Evolutionary conservation across 2,113 vertebrate genomes (phyloP).

Genomic region (Macheiramphus alcinus): DNA sequence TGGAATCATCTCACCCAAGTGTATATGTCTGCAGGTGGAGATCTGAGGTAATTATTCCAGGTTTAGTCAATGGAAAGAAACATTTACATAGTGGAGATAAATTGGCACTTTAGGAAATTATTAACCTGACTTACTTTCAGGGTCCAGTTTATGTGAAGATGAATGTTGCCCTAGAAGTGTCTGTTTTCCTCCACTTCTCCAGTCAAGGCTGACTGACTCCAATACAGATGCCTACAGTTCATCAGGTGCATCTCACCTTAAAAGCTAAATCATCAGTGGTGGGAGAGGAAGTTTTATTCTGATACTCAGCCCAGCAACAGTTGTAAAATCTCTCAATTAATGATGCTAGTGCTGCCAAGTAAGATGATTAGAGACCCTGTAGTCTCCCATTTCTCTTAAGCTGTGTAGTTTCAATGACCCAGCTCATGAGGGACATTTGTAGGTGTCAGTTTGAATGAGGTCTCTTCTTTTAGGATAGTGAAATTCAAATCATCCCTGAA

Average conservation of each 20-base stretch:
- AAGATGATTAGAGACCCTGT: not conserved
- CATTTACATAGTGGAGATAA: not conserved
- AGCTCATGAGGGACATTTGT: not conserved
- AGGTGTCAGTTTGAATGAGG: not conserved
- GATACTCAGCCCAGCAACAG: not conserved
- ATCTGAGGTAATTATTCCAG: not conserved
- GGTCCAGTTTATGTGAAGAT: not conserved
- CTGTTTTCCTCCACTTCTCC: not conserved
- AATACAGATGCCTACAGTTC: not conserved
- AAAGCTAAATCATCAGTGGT: not conserved
- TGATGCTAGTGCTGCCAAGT: not conserved
- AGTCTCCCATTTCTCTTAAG: not conserved
- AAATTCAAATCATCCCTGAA: not conserved
- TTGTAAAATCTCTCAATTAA: not conserved
- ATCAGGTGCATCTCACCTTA: not conserved
- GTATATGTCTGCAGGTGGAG: not conserved
- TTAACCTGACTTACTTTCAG: not conserved
- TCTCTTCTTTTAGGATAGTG: not conserved
- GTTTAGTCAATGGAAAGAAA: not conserved
- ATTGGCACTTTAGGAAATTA: not conserved
- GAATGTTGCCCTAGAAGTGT: not conserved
- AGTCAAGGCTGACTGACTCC: not conserved
- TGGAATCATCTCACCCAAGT: not conserved
- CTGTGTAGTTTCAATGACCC: not conserved
- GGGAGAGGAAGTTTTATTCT: not conserved